A percentile compares a stretch with the other conserved stretches of the same genome.
These are phyloP conservation scores for Scalopus aquaticus DNA, from an alignment of 2,113 vertebrate genomes.

Conservation along the genomic window DNA sequence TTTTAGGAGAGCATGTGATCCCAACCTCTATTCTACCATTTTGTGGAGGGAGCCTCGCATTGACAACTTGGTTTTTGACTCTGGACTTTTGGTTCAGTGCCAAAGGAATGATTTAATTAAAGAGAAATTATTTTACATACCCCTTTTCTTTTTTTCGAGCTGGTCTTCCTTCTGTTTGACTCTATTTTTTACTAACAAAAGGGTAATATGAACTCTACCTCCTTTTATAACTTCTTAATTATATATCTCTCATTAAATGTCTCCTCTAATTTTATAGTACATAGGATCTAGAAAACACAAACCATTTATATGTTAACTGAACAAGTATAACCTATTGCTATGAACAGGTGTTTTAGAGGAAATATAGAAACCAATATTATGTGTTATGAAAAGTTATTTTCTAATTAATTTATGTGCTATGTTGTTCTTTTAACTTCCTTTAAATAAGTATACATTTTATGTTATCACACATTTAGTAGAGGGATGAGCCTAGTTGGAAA, in stretches of 20 bases:
- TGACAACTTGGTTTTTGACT: not conserved
- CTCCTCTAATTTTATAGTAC: not conserved
- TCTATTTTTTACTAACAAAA: not conserved
- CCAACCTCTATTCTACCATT: too few relatives aligned
- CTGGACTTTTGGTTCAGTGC: not conserved
- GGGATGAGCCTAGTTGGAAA: conserved; percentile 29
- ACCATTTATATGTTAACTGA: not conserved
- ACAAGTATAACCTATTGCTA: not conserved
- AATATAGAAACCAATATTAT: not conserved
- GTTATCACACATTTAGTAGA: conserved; percentile 26
- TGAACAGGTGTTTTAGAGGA: not conserved
- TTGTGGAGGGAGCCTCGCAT: too few relatives aligned
- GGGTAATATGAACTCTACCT: not conserved
- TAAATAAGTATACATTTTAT: conserved; percentile 24
- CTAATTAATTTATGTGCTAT: conserved; percentile 33
- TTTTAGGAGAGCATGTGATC: too few relatives aligned
- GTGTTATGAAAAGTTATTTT: conserved; percentile 22
- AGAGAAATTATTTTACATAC: not conserved
- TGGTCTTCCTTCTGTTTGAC: not conserved
- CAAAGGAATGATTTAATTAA: not conserved
- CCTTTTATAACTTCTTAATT: not conserved
- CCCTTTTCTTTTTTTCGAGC: not conserved
- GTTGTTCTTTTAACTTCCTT: conserved; percentile 36
- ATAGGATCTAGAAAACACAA: not conserved
- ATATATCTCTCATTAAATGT: not conserved